phyloP scores from a whole-genome alignment of 2,113 vertebrate genomes.

The Pseudorasbora parva region DNA sequence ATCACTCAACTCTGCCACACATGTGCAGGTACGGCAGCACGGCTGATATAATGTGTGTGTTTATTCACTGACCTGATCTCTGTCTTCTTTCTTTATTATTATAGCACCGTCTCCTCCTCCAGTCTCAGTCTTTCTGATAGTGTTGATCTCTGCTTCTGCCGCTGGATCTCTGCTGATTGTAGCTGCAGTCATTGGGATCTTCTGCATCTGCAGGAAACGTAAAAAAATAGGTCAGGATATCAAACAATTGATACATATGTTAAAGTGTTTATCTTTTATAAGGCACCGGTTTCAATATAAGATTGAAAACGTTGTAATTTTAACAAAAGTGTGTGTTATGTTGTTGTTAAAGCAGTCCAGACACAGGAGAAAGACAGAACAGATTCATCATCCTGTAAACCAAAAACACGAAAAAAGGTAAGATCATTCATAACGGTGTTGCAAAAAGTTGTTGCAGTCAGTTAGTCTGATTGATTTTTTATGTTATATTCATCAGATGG shows the following conservation, averaged over 20 bases:
- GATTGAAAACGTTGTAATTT: background rate
- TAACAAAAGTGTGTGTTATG: background rate
- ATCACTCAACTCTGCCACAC: background rate
- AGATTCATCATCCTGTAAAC: background rate
- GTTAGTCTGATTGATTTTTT: background rate
- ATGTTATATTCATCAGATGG: background rate
- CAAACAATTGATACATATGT: background rate
- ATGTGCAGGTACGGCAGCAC: background rate
- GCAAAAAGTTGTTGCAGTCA: background rate
- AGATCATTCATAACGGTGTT: background rate
- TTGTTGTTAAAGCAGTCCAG: background rate
- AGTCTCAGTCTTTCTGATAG: background rate
- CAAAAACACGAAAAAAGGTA: background rate
- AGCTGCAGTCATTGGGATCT: background rate
- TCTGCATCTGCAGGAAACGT: background rate
- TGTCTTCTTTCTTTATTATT: background rate
- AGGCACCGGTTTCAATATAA: background rate
- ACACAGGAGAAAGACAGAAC: background rate
- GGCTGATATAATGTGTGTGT: background rate
- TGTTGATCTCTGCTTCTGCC: background rate
- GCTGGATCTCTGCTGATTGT: background rate
- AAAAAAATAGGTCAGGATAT: background rate
- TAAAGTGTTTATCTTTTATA: background rate
- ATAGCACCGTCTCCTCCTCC: background rate
- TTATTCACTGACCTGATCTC: background rate